Conservation (phyloP, 2,113 vertebrate genomes). For the Synchiropus splendidus region DNA sequence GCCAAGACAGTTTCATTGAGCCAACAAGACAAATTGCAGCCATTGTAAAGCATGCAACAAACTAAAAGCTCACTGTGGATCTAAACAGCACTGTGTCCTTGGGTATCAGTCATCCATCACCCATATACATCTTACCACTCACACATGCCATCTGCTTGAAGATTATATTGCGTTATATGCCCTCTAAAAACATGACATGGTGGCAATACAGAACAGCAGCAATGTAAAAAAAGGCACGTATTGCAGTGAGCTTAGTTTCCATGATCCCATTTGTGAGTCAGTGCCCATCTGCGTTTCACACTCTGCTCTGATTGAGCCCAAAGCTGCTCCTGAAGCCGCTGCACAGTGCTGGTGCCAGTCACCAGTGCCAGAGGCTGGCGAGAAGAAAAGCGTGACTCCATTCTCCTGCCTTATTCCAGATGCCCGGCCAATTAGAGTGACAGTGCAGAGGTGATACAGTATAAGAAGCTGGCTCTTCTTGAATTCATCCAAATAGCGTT, state of each 20-base stretch:
- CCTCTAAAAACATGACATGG: no score
- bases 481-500: slow-evolving; percentile 20
- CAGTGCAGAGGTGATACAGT: slow-evolving; percentile 37
- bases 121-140: no score
- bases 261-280: slow-evolving; percentile 53
- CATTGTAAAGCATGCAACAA: no score
- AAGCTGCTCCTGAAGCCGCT: slow-evolving; percentile 23
- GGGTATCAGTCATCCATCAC: slow-evolving; percentile 14
- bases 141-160: no score
- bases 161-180: no score
- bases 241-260: slow-evolving; percentile 42
- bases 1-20: no score
- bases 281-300: slow-evolving; percentile 58
- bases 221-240: slow-evolving; percentile 19
- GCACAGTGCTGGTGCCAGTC: slow-evolving; percentile 34
- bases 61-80: no score
- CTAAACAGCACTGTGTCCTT: slow-evolving; percentile 3
- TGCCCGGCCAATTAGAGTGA: slow-evolving; percentile 57
- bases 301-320: slow-evolving; percentile 44
- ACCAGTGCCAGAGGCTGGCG: slow-evolving; percentile 21
- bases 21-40: no score
- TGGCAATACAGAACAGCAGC: no score
- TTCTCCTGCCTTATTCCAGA: slow-evolving; percentile 34
- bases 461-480: slow-evolving; percentile 25
- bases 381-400: no score